A percentile compares a stretch with the other conserved stretches of the same genome.
Evolutionary conservation across 2,113 vertebrate genomes (phyloP).

Genomic region (Perca fluviatilis): DNA sequence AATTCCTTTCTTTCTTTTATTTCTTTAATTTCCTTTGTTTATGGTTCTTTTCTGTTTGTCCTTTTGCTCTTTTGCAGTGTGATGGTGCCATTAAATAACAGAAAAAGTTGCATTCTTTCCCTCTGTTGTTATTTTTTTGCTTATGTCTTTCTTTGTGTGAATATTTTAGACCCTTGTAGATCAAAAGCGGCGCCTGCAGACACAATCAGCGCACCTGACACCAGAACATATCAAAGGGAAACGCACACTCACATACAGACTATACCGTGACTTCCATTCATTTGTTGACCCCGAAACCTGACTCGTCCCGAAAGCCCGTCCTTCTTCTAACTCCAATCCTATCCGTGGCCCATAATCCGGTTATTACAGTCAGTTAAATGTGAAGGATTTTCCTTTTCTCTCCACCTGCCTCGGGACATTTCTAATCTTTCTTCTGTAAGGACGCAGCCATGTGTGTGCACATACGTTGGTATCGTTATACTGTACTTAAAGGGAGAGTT

Average conservation of each 20-base stretch:
- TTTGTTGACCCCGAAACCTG: not conserved
- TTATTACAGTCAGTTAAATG: slow-evolving; percentile 1
- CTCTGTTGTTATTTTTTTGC: too few species aligned
- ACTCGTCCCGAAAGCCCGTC: not conserved
- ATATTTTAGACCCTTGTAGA: not conserved
- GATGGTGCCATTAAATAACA: not conserved
- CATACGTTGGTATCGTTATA: too few species aligned
- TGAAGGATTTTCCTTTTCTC: slow-evolving; percentile 5
- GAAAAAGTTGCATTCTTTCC: too few species aligned
- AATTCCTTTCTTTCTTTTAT: not conserved
- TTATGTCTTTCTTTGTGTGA: not conserved
- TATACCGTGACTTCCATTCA: not conserved
- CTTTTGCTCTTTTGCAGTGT: not conserved
- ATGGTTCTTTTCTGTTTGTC: not conserved
- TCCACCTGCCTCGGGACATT: not conserved
- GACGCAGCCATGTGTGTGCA: not conserved
- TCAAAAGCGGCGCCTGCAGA: not conserved
- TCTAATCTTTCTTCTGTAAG: not conserved
- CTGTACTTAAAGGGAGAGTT: too few species aligned
- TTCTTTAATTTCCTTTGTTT: not conserved
- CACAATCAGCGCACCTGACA: slow-evolving; percentile 2
- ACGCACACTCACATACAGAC: not conserved
- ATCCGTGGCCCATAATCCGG: not conserved
- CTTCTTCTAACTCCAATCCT: not conserved
- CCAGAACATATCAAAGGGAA: not conserved